These are phyloP conservation scores for Nephrocerus scutellatus DNA, from an alignment of 2,888 invertebrate species.

Conservation along the genomic window DNA sequence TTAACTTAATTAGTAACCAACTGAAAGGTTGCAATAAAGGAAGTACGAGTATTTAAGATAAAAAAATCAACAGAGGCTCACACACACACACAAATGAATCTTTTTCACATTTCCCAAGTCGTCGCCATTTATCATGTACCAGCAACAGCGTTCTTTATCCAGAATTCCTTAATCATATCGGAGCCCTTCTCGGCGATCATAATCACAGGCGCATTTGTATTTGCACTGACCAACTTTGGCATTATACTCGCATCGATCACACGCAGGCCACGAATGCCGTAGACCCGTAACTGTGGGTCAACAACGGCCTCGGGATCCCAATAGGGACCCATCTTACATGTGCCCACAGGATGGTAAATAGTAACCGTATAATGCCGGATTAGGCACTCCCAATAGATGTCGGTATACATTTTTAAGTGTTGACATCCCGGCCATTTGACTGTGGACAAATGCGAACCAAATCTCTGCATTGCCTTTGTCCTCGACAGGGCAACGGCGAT, in stretches of 20 bases:
- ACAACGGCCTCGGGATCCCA: conserved; percentile 81
- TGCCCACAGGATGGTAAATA: conserved; percentile 81
- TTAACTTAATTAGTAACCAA: too few species aligned
- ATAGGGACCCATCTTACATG: conserved; percentile 83
- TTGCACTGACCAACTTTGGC: conserved; percentile 78
- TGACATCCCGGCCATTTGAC: conserved; percentile 72
- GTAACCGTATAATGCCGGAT: conserved; percentile 74
- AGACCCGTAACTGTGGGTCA: conserved; percentile 69
- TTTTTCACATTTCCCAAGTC: too few species aligned
- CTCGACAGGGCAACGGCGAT: conserved; percentile 72
- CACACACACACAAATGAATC: too few species aligned
- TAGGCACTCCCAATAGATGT: conserved; percentile 83
- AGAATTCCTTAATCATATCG: conserved; percentile 78
- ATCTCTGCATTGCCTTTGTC: conserved; percentile 68
- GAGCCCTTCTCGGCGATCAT: conserved; percentile 89
- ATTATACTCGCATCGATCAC: conserved; percentile 82
- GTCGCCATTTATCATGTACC: too few species aligned
- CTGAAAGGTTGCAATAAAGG: too few species aligned
- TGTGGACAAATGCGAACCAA: conserved; percentile 64
- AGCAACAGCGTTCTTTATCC: conserved; percentile 56
- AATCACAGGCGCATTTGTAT: conserved; percentile 78
- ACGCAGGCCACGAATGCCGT: conserved; percentile 69
- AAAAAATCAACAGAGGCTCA: too few species aligned
- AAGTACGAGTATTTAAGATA: too few species aligned
- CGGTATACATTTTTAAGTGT: conserved; percentile 60